Conservation (phyloP, 2,113 vertebrate genomes). For the Oryzias javanicus region DNA sequence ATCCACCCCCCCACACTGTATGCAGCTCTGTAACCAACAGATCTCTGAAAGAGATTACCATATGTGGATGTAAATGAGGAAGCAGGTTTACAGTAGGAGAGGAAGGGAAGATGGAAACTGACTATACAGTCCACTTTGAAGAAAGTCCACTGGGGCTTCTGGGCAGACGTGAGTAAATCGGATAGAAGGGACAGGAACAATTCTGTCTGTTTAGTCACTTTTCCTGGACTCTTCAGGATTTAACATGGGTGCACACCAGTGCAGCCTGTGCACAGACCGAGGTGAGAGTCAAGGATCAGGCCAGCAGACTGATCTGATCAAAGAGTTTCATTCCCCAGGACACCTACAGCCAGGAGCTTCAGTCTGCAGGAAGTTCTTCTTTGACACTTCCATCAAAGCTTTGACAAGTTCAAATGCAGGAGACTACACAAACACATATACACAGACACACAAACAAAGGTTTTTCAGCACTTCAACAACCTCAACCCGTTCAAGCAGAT, state of each 20-base stretch:
- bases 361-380: constrained; percentile 50
- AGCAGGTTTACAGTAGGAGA: constrained; percentile 20
- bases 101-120: constrained; percentile 23
- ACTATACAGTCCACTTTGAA: constrained; percentile 27
- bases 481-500: no score
- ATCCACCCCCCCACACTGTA: constrained; percentile 25
- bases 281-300: constrained; percentile 32
- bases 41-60: constrained; percentile 39
- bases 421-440: constrained; percentile 18
- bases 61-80: constrained; percentile 25
- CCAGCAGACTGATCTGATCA: constrained; percentile 40
- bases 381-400: constrained; percentile 47
- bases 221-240: no score
- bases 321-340: no score
- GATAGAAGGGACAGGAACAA: constrained; percentile 21
- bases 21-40: constrained; percentile 9
- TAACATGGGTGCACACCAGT: no score
- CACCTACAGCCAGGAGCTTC: no score
- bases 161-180: constrained; percentile 29
- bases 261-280: neutral
- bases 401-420: constrained; percentile 56
- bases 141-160: constrained; percentile 20
- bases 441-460: neutral
- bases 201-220: constrained; percentile 13
- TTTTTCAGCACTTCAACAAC: no score